Percentiles rank a stretch among this genome's conserved stretches.
Conservation (phyloP, 2,888 invertebrate species). For the Stenichneumon culpator region DNA sequence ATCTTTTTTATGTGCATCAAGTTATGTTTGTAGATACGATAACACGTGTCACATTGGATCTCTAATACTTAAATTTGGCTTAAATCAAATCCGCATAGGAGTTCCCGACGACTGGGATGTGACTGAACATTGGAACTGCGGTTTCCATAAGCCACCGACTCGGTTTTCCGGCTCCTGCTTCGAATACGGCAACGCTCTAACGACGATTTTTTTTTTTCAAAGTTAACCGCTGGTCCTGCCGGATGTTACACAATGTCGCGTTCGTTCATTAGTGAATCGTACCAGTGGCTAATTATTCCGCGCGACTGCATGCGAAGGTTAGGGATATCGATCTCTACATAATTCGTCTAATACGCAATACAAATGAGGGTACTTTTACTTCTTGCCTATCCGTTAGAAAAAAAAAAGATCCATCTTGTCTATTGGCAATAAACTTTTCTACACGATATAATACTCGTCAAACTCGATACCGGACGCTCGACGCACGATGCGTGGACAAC, state of each 20-base stretch:
- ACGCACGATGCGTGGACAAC: constrained; percentile 28
- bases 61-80: no score
- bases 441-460: constrained; percentile 3
- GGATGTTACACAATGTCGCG: background rate
- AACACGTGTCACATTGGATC: no score
- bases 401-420: constrained; percentile 7
- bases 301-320: background rate
- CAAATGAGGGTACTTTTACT: background rate
- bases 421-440: background rate
- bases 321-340: background rate
- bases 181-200: background rate
- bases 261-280: background rate
- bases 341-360: background rate
- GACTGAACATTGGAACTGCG: no score
- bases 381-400: background rate
- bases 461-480: constrained; percentile 3
- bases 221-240: background rate
- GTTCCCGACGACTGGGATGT: no score
- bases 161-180: background rate
- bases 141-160: background rate
- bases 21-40: no score
- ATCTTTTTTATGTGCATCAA: no score
- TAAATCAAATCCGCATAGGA: no score
- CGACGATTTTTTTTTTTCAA: background rate
- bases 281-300: background rate